phyloP scores from a whole-genome alignment of 2,888 invertebrate genomes.

The Linnaemya tessellans region DNA sequence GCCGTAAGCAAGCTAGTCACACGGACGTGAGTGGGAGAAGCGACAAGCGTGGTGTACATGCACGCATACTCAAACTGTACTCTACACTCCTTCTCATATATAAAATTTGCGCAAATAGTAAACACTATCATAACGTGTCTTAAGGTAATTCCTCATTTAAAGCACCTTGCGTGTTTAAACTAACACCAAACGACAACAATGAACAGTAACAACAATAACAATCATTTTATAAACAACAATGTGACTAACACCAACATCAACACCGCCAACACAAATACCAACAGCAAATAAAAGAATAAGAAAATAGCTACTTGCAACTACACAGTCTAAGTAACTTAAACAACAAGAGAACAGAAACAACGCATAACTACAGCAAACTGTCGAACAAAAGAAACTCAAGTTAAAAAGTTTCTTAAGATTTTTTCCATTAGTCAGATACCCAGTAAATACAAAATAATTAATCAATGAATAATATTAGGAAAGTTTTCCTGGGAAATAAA shows the following conservation, averaged over 20 bases:
- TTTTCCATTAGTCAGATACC: not conserved
- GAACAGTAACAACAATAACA: conserved; percentile 43
- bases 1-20: not conserved
- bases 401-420: not conserved
- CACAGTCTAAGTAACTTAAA: not conserved
- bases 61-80: not conserved
- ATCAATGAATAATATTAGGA: conserved; percentile 22
- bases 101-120: conserved; percentile 8
- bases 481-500: conserved; percentile 11
- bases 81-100: not conserved
- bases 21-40: not conserved
- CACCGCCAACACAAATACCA: conserved; percentile 3
- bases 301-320: not conserved
- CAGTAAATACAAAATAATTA: conserved; percentile 17
- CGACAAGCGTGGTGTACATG: not conserved
- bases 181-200: conserved; percentile 74
- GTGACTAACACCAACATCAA: conserved; percentile 15
- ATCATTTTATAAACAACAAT: conserved; percentile 20
- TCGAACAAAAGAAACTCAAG: conserved; percentile 2
- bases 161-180: conserved; percentile 80
- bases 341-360: not conserved
- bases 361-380: not conserved
- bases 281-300: not conserved
- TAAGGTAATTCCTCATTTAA: conserved; percentile 77
- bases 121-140: conserved; percentile 77